These are phyloP conservation scores for Acromyrmex heyeri DNA, from an alignment of 1,140 invertebrate genomes.

Conservation along the genomic window DNA sequence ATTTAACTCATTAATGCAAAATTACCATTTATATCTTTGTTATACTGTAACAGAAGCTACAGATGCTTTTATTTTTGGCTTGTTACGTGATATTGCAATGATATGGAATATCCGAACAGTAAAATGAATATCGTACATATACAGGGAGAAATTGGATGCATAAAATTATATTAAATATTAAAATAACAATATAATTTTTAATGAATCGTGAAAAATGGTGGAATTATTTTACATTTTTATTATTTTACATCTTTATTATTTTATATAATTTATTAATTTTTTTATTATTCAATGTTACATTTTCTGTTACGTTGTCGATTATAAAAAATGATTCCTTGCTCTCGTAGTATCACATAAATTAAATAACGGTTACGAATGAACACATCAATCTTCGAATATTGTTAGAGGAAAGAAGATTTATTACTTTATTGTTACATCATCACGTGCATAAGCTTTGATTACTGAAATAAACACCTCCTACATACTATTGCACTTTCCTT, in stretches of 20 bases:
- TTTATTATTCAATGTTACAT: neutral
- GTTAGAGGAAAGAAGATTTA: neutral
- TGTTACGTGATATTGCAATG: slow-evolving; percentile 7
- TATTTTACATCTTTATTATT: neutral
- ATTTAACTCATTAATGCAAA: slow-evolving; percentile 34
- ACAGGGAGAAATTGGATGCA: neutral
- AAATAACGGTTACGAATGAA: neutral
- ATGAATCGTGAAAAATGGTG: neutral
- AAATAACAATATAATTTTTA: neutral
- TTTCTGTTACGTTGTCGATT: neutral
- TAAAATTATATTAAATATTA: slow-evolving; percentile 18
- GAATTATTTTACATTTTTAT: neutral
- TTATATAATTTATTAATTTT: neutral
- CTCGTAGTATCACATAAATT: neutral
- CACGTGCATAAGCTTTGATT: slow-evolving; percentile 36
- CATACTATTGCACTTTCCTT: slow-evolving; percentile 12
- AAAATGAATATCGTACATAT: neutral
- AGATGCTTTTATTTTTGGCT: neutral
- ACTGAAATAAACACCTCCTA: slow-evolving; percentile 60
- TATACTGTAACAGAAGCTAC: neutral
- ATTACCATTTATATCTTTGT: slow-evolving; percentile 10
- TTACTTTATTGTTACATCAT: slow-evolving; percentile 44
- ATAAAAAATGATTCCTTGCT: neutral
- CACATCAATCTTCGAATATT: neutral
- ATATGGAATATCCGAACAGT: neutral